Evolutionary conservation across 2,113 vertebrate species (phyloP).

Genomic region (Anas platyrhynchos): DNA sequence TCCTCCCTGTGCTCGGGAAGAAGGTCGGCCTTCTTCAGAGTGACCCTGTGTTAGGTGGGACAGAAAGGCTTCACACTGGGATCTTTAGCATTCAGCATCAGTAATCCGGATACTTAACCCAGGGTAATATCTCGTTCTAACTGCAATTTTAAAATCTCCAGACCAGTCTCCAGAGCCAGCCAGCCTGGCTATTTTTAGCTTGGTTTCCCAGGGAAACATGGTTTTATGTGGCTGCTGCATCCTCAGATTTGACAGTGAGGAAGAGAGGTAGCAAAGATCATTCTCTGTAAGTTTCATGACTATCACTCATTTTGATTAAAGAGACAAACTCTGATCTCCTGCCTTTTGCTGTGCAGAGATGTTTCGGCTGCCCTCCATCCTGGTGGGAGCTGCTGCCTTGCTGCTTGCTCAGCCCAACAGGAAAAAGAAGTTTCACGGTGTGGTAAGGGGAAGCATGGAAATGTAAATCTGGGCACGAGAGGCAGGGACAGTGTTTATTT

Average conservation of each 20-base stretch:
- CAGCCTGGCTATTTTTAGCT: conserved; percentile 41
- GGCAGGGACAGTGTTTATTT: neutral
- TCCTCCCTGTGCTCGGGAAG: accelerated
- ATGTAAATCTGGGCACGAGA: neutral
- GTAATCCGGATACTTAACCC: neutral
- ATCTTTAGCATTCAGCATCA: neutral
- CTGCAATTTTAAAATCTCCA: neutral
- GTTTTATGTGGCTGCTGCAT: conserved; percentile 26
- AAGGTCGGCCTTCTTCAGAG: neutral
- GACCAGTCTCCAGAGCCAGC: neutral
- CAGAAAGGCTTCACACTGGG: neutral
- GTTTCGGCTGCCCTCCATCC: accelerated
- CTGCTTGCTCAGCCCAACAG: neutral
- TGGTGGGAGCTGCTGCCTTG: neutral
- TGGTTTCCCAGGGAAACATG: conserved; percentile 54
- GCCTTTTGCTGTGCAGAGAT: neutral
- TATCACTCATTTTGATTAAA: neutral
- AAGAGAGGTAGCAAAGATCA: neutral
- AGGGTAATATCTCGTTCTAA: neutral
- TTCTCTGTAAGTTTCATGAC: neutral
- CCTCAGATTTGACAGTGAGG: neutral
- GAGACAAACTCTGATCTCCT: neutral
- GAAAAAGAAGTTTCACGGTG: neutral
- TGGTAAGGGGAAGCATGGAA: neutral
- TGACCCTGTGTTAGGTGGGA: accelerated